Evolutionary conservation across 2,113 vertebrate genomes (phyloP).

Genomic region (Istiophorus platypterus): DNA sequence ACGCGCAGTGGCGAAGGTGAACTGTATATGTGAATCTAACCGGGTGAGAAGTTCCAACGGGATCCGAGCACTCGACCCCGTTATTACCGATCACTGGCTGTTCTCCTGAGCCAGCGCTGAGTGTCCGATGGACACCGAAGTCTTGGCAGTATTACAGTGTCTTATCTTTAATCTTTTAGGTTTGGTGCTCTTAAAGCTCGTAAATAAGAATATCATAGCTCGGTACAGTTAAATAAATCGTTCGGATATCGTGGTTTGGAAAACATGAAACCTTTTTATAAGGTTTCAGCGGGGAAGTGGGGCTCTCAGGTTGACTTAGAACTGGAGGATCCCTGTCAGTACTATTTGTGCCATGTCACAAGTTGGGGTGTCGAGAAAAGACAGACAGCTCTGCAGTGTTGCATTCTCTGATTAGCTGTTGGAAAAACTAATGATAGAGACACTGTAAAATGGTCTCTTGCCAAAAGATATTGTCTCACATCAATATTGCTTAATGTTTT

Average conservation of each 20-base stretch:
- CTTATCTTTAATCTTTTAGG: not conserved
- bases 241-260: not conserved
- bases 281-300: not conserved
- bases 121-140: not conserved
- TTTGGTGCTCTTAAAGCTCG: not conserved
- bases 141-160: not conserved
- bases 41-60: slow-evolving; percentile 45
- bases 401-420: not conserved
- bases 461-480: not conserved
- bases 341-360: not conserved
- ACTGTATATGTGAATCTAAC: not conserved
- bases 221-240: not conserved
- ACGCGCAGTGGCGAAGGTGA: not conserved
- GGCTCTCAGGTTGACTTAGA: not conserved
- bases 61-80: not conserved
- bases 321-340: not conserved
- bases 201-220: not conserved
- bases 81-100: not conserved
- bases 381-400: not conserved
- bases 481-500: not conserved
- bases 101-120: not conserved
- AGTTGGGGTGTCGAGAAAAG: not conserved
- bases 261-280: no score
- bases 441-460: not conserved
- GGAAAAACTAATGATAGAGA: not conserved